A percentile compares a stretch with the other conserved stretches of the same genome.
These are phyloP conservation scores for Osmerus mordax DNA, from an alignment of 2,113 vertebrate species.

Conservation along the genomic window DNA sequence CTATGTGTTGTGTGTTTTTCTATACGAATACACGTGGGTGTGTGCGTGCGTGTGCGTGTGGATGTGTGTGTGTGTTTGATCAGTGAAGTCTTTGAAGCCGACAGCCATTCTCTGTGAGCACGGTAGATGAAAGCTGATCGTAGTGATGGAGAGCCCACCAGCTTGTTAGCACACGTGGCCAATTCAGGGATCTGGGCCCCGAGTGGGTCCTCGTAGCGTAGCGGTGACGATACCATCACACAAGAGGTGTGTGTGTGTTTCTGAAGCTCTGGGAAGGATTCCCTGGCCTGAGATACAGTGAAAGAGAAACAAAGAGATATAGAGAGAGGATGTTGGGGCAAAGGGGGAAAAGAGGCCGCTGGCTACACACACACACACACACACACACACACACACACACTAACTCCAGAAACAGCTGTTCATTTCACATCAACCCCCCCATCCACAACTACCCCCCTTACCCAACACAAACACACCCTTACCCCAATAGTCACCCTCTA, in stretches of 20 bases:
- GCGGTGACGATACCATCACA: conserved; percentile 48
- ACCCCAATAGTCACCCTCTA: conserved; percentile 3
- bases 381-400: conserved; percentile 40
- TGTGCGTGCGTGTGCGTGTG: not conserved
- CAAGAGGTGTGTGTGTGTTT: not conserved
- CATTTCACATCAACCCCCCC: conserved; percentile 54
- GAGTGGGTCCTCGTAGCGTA: conserved; percentile 45
- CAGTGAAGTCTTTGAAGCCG: conserved; percentile 67
- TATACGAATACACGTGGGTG: not conserved
- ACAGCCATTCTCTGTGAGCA: conserved; percentile 22
- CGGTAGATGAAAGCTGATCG: conserved; percentile 56
- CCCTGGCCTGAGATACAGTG: conserved; percentile 23
- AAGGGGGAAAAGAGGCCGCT: conserved; percentile 71
- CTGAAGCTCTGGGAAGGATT: not conserved
- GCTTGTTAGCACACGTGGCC: conserved; percentile 31
- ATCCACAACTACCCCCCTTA: conserved; percentile 27
- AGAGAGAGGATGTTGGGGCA: conserved; percentile 78
- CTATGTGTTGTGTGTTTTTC: not conserved
- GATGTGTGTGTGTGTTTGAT: conserved; percentile 42
- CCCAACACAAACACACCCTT: not conserved
- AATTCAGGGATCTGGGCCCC: conserved; percentile 30
- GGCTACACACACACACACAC: conserved; percentile 35
- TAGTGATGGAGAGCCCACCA: conserved; percentile 42
- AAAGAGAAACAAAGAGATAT: conserved; percentile 55
- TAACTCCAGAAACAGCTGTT: conserved; percentile 59